Conservation (phyloP, 2,888 invertebrate species). For the Eustalomyia histrio region DNA sequence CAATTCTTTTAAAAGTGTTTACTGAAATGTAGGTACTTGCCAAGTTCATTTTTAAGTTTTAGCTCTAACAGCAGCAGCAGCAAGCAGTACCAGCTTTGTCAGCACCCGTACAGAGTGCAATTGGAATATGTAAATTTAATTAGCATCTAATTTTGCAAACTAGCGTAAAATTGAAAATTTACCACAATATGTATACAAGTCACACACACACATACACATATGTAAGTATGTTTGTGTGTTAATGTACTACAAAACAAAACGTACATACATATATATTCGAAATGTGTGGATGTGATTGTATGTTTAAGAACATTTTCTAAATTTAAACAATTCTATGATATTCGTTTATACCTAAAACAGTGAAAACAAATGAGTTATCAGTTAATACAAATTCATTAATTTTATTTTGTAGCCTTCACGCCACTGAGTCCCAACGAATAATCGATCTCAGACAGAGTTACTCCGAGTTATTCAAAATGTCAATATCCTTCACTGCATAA, state of each 20-base stretch:
- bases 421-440: too few relatives aligned
- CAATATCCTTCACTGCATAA: too few relatives aligned
- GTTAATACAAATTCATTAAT: too few relatives aligned
- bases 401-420: too few relatives aligned
- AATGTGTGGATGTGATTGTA: conserved; percentile 17
- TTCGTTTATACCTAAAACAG: conserved; percentile 16
- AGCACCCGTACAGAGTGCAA: conserved; percentile 50
- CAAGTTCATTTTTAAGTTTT: not conserved
- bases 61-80: conserved; percentile 10
- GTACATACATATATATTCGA: conserved; percentile 22
- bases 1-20: not conserved
- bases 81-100: not conserved
- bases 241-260: conserved; percentile 33
- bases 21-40: conserved; percentile 1
- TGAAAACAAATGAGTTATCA: not conserved
- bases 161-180: conserved; percentile 70
- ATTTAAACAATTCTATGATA: conserved; percentile 44
- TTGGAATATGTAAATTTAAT: conserved; percentile 70
- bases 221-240: conserved; percentile 21
- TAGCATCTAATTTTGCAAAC: conserved; percentile 69
- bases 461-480: too few relatives aligned
- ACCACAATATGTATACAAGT: conserved; percentile 60
- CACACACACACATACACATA: not conserved
- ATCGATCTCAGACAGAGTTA: too few relatives aligned
- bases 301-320: conserved; percentile 11